Evolutionary conservation across 2,888 invertebrate species (phyloP).

Genomic region (Callyntrura sp.): DNA sequence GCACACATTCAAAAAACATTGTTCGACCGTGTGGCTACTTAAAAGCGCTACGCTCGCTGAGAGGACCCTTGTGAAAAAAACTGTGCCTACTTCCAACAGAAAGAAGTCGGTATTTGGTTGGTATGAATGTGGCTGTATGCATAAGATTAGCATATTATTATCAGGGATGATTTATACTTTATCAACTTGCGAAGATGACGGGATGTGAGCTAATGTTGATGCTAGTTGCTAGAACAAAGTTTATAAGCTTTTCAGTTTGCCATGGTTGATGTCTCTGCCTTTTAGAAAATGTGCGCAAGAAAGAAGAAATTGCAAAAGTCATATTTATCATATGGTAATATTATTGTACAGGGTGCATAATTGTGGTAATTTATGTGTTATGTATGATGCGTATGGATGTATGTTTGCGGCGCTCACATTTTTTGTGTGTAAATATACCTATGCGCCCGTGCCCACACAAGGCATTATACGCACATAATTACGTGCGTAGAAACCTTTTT

Average conservation of each 20-base stretch:
- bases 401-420: not conserved
- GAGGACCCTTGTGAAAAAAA: too few relatives aligned
- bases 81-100: too few relatives aligned
- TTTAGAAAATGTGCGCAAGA: not conserved
- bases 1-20: conserved; percentile 13
- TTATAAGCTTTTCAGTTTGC: not conserved
- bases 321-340: conserved; percentile 19
- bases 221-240: not conserved
- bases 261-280: not conserved
- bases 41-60: not conserved
- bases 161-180: not conserved
- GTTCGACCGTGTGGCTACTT: conserved; percentile 12
- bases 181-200: not conserved
- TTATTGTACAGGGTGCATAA: conserved; percentile 22
- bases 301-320: conserved; percentile 21
- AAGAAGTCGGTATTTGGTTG: too few relatives aligned
- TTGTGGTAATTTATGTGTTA: conserved; percentile 33
- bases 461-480: conserved; percentile 1
- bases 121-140: not conserved
- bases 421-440: not conserved
- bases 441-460: not conserved
- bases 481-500: not conserved
- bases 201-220: conserved; percentile 3
- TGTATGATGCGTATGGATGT: not conserved
- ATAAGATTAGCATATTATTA: conserved; percentile 35